phyloP scores from a whole-genome alignment of 2,113 vertebrate genomes.

The Microcebus tavaratra region DNA sequence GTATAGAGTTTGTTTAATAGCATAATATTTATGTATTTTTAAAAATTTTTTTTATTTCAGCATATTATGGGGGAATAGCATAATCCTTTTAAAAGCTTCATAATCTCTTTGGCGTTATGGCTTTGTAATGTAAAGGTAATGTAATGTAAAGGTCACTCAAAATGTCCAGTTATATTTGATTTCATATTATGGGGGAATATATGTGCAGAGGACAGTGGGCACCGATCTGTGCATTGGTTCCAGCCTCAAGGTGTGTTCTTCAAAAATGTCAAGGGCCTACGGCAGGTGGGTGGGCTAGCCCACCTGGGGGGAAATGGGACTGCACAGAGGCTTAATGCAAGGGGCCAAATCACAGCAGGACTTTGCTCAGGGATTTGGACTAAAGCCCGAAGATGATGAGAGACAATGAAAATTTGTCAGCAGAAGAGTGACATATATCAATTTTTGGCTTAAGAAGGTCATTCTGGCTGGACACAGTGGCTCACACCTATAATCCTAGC shows the following conservation, averaged over 20 bases:
- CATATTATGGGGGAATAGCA: no score
- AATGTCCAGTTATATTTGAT: neutral
- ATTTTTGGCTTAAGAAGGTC: neutral
- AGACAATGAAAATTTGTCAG: neutral
- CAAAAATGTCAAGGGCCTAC: neutral
- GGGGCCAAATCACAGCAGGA: neutral
- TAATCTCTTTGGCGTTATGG: neutral
- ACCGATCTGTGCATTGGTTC: neutral
- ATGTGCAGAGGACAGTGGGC: neutral
- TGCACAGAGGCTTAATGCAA: rapidly evolving
- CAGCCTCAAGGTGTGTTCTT: neutral
- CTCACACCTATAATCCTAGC: no score
- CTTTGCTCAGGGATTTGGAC: neutral
- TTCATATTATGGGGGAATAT: neutral
- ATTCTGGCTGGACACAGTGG: no score
- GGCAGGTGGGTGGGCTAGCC: neutral
- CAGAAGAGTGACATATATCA: neutral
- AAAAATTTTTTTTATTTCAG: no score
- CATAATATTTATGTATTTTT: no score
- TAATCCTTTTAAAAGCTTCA: neutral
- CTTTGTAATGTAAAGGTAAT: neutral
- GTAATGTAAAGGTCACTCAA: neutral
- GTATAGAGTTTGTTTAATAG: neutral
- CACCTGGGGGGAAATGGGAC: neutral
- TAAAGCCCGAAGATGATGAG: neutral